Conservation (phyloP, 2,113 vertebrate genomes). For the Harpagus bidentatus region DNA sequence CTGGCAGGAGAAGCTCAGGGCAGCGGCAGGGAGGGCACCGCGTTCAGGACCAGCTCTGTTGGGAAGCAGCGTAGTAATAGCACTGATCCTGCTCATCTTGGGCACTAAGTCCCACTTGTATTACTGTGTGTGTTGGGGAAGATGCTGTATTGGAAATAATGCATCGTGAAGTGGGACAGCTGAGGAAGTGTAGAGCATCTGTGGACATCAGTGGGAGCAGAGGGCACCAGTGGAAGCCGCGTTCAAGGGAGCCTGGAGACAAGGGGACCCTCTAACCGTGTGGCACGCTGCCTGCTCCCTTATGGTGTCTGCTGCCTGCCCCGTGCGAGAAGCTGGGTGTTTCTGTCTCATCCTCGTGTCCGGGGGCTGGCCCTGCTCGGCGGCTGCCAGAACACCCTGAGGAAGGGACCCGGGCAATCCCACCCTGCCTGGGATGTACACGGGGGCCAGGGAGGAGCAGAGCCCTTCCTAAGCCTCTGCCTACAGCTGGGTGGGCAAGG, state of each 20-base stretch:
- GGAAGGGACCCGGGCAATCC: not conserved
- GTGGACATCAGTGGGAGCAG: not conserved
- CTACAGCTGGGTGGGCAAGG: not conserved
- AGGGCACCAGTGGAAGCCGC: not conserved
- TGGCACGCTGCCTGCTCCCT: not conserved
- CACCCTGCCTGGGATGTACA: not conserved
- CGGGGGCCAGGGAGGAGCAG: not conserved
- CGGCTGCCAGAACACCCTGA: not conserved
- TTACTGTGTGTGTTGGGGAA: not conserved
- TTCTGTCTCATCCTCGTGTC: not conserved
- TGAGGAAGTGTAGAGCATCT: not conserved
- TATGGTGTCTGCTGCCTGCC: not conserved
- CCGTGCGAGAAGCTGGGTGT: not conserved
- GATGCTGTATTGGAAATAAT: not conserved
- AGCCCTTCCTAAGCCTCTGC: not conserved
- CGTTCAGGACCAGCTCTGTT: not conserved
- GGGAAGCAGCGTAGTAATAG: not conserved
- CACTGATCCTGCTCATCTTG: not conserved
- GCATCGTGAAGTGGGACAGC: not conserved
- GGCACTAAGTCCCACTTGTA: not conserved
- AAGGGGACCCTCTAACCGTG: accelerated
- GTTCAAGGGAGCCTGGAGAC: accelerated
- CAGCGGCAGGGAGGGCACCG: not conserved
- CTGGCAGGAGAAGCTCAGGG: not conserved
- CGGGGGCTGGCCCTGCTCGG: not conserved